These are phyloP conservation scores for Zapus hudsonius DNA, from an alignment of 2,113 vertebrate species.

Conservation along the genomic window DNA sequence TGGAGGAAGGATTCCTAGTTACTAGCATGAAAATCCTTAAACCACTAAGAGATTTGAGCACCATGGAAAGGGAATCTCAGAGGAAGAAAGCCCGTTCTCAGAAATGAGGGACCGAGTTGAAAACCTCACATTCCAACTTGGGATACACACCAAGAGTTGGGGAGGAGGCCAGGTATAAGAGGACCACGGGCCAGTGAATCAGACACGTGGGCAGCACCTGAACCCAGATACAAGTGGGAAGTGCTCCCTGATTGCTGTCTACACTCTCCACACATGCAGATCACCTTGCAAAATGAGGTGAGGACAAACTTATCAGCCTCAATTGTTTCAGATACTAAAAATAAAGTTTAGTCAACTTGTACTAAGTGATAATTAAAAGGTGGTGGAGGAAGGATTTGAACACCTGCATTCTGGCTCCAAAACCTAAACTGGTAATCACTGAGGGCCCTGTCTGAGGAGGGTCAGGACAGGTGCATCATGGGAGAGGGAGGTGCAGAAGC, in stretches of 20 bases:
- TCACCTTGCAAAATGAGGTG: neutral
- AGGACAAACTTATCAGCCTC: neutral
- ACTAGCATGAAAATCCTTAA: neutral
- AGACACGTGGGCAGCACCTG: neutral
- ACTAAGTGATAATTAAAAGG: neutral
- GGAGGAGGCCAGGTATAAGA: neutral
- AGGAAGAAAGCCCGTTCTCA: neutral
- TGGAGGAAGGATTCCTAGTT: neutral
- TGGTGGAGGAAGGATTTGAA: neutral
- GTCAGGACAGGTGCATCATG: no score
- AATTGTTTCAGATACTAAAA: neutral
- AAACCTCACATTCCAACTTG: neutral
- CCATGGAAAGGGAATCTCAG: neutral
- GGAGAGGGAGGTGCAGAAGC: neutral
- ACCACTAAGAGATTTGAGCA: neutral
- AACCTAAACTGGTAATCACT: neutral
- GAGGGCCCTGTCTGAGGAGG: neutral
- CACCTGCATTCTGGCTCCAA: neutral
- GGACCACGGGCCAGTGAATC: neutral
- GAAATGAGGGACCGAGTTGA: neutral
- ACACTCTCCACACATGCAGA: neutral
- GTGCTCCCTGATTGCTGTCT: neutral
- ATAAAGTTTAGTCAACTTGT: neutral
- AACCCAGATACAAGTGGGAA: neutral
- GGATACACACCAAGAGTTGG: neutral